Percentiles rank a stretch among this genome's conserved stretches.
phyloP scores from a whole-genome alignment of 2,113 vertebrate genomes.

The Elanus axillaris region DNA sequence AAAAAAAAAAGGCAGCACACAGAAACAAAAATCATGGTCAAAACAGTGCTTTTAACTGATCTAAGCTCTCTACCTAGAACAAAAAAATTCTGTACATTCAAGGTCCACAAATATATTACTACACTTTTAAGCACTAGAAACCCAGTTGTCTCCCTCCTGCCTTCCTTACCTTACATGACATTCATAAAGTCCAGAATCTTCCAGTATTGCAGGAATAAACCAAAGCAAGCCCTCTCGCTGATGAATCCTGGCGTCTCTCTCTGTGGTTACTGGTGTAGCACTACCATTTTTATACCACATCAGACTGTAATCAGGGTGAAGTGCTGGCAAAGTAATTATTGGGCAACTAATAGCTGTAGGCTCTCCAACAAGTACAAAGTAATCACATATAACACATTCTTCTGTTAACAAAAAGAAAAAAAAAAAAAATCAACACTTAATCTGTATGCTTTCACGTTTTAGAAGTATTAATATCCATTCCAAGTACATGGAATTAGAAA shows the following conservation, averaged over 20 bases:
- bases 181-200: conserved; percentile 79
- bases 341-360: conserved; percentile 49
- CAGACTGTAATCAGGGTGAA: conserved; percentile 49
- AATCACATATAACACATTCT: neutral
- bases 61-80: neutral
- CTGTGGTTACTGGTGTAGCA: conserved; percentile 36
- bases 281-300: conserved; percentile 77
- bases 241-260: conserved; percentile 62
- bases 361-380: conserved; percentile 50
- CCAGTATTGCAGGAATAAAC: conserved; percentile 74
- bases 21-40: neutral
- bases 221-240: conserved; percentile 73
- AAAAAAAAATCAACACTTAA: neutral
- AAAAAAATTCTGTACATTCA: neutral
- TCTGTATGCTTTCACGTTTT: neutral
- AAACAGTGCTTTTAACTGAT: neutral
- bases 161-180: conserved; percentile 79
- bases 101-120: neutral
- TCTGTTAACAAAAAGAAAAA: neutral
- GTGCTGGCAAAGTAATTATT: neutral
- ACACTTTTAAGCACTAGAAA: neutral
- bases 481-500: neutral
- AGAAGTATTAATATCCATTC: neutral
- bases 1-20: neutral
- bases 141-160: neutral